phyloP scores from a whole-genome alignment of 2,113 vertebrate genomes.

The Mustelus asterias region DNA sequence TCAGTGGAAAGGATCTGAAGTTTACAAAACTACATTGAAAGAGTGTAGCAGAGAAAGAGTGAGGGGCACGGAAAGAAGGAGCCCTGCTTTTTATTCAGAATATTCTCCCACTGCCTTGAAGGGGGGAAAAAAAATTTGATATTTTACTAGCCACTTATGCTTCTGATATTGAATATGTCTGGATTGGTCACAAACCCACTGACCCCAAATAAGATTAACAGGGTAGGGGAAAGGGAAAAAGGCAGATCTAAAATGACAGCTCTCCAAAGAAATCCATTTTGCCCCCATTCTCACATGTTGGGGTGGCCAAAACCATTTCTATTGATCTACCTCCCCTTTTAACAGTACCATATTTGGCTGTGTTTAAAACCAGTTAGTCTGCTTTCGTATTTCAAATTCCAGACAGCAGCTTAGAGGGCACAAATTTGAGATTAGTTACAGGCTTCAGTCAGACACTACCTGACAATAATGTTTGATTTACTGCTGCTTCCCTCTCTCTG shows the following conservation, averaged over 20 bases:
- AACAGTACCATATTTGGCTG: background rate
- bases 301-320: background rate
- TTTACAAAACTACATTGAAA: background rate
- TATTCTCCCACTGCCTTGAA: background rate
- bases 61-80: background rate
- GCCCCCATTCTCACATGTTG: background rate
- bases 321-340: background rate
- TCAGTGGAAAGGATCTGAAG: background rate
- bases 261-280: background rate
- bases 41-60: background rate
- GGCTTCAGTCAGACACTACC: background rate
- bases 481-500: background rate
- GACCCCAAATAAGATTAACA: background rate
- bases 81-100: background rate
- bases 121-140: too few species aligned
- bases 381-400: background rate
- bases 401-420: background rate
- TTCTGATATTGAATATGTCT: background rate
- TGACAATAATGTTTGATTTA: background rate
- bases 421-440: background rate
- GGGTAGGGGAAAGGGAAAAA: background rate
- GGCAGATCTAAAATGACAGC: background rate
- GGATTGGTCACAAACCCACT: background rate
- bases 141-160: background rate
- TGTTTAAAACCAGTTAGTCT: background rate